phyloP scores from a whole-genome alignment of 2,888 invertebrate species.

The Drosophila incognita region DNA sequence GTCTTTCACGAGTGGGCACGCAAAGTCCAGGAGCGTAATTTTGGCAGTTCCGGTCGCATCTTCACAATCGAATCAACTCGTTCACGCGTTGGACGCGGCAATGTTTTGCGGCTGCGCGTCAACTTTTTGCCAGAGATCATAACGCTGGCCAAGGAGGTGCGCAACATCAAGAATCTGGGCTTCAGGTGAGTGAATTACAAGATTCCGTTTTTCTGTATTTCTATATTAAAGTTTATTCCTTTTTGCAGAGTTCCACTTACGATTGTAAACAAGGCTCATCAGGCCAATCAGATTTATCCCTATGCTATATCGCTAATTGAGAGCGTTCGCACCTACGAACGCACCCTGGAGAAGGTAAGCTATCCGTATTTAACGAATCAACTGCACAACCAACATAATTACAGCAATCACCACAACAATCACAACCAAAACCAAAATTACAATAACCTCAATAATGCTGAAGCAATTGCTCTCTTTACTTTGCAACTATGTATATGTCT shows the following conservation, averaged over 20 bases:
- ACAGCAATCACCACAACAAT: conserved; percentile 12
- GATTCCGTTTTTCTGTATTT: neutral
- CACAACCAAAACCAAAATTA: conserved; percentile 28
- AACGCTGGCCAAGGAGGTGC: conserved; percentile 98
- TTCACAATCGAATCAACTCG: conserved; percentile 95
- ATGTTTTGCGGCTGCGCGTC: conserved; percentile 94
- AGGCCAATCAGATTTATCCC: conserved; percentile 98
- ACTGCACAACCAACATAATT: conserved; percentile 20
- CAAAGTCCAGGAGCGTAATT: conserved; percentile 96
- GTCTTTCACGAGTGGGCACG: conserved; percentile 99
- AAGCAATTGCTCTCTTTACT: conserved; percentile 47
- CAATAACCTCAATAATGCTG: conserved; percentile 11
- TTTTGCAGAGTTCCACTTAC: conserved; percentile 94
- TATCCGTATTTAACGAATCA: neutral
- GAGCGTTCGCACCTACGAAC: conserved; percentile 98
- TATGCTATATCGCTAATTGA: conserved; percentile 99
- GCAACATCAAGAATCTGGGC: conserved; percentile 97
- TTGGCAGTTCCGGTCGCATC: conserved; percentile 97
- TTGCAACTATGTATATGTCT: conserved; percentile 25
- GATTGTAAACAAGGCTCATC: conserved; percentile 99
- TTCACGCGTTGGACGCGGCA: conserved; percentile 91
- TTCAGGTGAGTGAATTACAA: conserved; percentile 87
- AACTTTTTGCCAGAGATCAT: conserved; percentile 99
- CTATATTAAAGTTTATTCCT: neutral
- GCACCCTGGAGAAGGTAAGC: conserved; percentile 97